phyloP scores from a whole-genome alignment of 2,797 vertebrate species.

The Characodon lateralis region DNA sequence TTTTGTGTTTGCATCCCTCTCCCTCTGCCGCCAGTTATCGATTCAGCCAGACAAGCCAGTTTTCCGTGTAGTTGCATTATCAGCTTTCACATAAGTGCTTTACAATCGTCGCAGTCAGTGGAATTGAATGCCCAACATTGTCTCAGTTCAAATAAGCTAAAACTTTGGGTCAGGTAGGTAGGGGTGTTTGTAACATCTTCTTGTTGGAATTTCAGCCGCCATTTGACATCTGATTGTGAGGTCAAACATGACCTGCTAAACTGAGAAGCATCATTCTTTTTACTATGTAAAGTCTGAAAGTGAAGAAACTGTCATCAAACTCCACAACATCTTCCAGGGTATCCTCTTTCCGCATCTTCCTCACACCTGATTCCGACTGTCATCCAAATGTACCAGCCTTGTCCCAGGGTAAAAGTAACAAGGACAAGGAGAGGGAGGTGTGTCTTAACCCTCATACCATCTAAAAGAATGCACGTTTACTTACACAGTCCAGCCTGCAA shows the following conservation, averaged over 20 bases:
- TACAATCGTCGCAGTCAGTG: constrained; percentile 42
- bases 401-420: constrained; percentile 17
- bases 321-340: constrained; percentile 5
- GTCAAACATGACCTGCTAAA: not conserved
- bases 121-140: constrained; percentile 30
- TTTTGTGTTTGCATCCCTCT: constrained; percentile 17
- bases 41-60: constrained; percentile 54
- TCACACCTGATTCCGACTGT: constrained; percentile 23
- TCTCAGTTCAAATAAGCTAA: constrained; percentile 41
- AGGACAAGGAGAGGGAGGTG: constrained; percentile 21
- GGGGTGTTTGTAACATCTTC: constrained; percentile 47
- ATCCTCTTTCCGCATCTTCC: constrained; percentile 19
- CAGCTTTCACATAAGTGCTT: constrained; percentile 68
- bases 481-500: constrained; percentile 37
- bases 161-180: constrained; percentile 55
- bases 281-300: not conserved
- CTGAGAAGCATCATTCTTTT: not conserved
- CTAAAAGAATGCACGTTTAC: constrained; percentile 58
- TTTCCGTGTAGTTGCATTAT: constrained; percentile 47
- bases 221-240: constrained; percentile 23
- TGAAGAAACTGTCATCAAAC: not conserved
- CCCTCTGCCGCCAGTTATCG: constrained; percentile 40
- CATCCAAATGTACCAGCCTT: constrained; percentile 11
- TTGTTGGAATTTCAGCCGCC: constrained; percentile 37
- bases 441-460: constrained; percentile 30